Conservation (phyloP, 2,888 invertebrate genomes). For the Yponomeuta sedellus region DNA sequence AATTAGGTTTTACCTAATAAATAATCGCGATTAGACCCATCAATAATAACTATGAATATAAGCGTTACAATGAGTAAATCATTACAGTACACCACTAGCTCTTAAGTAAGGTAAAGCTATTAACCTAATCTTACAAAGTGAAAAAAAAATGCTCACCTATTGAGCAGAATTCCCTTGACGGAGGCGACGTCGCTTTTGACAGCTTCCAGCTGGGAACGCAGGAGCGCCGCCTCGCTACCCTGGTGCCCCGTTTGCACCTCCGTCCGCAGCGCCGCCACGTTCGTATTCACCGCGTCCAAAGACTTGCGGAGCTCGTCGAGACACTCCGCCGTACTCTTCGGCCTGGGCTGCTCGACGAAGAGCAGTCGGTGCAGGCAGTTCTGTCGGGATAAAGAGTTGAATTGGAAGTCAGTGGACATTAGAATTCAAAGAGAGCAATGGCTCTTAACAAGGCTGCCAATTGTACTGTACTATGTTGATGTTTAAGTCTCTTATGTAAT, state of each 20-base stretch:
- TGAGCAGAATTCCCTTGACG: conserved; percentile 83
- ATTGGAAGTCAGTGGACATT: neutral
- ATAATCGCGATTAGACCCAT: no score
- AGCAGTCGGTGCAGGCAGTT: conserved; percentile 63
- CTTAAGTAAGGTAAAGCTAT: no score
- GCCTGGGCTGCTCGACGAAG: conserved; percentile 80
- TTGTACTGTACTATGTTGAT: no score
- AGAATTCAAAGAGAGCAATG: neutral
- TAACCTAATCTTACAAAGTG: no score
- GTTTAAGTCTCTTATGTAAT: no score
- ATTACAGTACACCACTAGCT: no score
- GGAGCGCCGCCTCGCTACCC: conserved; percentile 51
- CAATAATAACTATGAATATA: no score
- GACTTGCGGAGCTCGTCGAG: conserved; percentile 81
- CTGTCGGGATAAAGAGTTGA: conserved; percentile 30
- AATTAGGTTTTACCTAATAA: no score
- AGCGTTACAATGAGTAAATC: no score
- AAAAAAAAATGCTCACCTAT: conserved; percentile 62
- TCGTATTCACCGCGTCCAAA: conserved; percentile 80
- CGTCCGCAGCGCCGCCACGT: conserved; percentile 79
- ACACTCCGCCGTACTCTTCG: conserved; percentile 80
- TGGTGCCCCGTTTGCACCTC: conserved; percentile 76
- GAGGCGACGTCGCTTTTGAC: conserved; percentile 83
- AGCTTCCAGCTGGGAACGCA: conserved; percentile 78
- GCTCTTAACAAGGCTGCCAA: no score